These are phyloP conservation scores for Epinotia nisella DNA, from an alignment of 2,888 invertebrate species.

Conservation along the genomic window DNA sequence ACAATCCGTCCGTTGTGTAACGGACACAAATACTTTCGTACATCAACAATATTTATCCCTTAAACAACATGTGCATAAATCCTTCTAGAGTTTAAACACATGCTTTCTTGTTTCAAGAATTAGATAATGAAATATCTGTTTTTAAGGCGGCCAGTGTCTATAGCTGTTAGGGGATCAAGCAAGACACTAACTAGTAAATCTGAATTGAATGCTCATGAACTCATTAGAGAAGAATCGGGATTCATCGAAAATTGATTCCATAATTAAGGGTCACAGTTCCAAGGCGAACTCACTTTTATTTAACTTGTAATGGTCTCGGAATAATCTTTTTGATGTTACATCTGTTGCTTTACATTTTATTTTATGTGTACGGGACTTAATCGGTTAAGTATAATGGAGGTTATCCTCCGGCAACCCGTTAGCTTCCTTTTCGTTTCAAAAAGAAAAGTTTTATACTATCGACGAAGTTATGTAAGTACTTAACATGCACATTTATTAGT, in stretches of 20 bases:
- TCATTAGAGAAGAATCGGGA: conserved; percentile 23
- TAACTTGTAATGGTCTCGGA: conserved; percentile 9
- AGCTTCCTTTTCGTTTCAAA: too few species aligned
- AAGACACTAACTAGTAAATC: conserved; percentile 30
- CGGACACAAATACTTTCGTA: conserved; percentile 53
- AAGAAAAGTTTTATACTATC: background rate
- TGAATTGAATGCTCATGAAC: conserved; percentile 37
- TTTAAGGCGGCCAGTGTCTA: background rate
- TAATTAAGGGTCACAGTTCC: conserved; percentile 42
- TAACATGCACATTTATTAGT: too few species aligned
- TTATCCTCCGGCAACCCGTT: background rate
- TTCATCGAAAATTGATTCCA: conserved; percentile 34
- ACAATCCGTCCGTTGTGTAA: conserved; percentile 57
- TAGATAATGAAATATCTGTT: background rate
- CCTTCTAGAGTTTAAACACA: conserved; percentile 24
- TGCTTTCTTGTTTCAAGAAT: conserved; percentile 17
- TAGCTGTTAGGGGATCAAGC: background rate
- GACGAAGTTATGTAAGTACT: too few species aligned
- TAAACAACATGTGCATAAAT: conserved; percentile 27
- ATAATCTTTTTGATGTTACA: background rate
- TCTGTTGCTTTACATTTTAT: background rate
- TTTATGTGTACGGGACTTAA: too few species aligned
- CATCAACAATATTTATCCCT: conserved; percentile 47
- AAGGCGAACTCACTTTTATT: conserved; percentile 11
- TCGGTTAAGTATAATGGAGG: background rate